Conservation (phyloP, 2,797 vertebrate genomes). For the Halcyon chelicuti region DNA sequence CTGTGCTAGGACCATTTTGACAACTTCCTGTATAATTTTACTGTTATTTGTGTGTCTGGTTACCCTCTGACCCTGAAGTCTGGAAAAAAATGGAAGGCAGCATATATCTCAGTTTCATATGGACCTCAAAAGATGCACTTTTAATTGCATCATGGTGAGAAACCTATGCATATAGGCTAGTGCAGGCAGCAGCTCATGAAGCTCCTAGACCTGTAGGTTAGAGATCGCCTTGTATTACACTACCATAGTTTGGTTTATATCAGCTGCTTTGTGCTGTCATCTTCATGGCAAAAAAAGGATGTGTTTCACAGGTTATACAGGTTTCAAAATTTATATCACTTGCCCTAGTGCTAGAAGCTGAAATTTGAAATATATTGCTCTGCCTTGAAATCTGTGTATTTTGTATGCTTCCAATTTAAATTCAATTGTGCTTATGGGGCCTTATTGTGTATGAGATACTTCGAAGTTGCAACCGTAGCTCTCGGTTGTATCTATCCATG, state of each 20-base stretch:
- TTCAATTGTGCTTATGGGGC: not conserved
- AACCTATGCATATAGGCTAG: conserved; percentile 2
- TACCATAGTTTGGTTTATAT: not conserved
- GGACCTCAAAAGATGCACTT: conserved; percentile 52
- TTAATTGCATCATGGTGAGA: conserved; percentile 72
- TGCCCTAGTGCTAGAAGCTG: conserved; percentile 33
- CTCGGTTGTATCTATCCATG: not conserved
- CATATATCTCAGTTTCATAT: conserved; percentile 62
- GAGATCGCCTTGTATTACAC: conserved; percentile 21
- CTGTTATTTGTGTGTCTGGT: conserved; percentile 85
- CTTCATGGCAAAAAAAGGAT: conserved; percentile 36
- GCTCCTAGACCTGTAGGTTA: not conserved
- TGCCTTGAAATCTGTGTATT: conserved; percentile 26
- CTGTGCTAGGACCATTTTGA: conserved; percentile 83
- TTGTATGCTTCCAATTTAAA: conserved; percentile 34
- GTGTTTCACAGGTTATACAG: conserved; percentile 44
- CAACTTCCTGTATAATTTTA: conserved; percentile 87
- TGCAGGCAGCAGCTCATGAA: not conserved
- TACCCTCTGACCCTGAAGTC: conserved; percentile 84
- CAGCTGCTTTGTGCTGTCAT: not conserved
- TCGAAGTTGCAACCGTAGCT: not conserved
- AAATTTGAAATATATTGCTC: conserved; percentile 27
- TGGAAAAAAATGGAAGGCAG: conserved; percentile 77
- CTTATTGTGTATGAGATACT: not conserved
- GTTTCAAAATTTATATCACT: conserved; percentile 36